Conservation (phyloP, 2,888 invertebrate genomes). For the Apantesis nais region DNA sequence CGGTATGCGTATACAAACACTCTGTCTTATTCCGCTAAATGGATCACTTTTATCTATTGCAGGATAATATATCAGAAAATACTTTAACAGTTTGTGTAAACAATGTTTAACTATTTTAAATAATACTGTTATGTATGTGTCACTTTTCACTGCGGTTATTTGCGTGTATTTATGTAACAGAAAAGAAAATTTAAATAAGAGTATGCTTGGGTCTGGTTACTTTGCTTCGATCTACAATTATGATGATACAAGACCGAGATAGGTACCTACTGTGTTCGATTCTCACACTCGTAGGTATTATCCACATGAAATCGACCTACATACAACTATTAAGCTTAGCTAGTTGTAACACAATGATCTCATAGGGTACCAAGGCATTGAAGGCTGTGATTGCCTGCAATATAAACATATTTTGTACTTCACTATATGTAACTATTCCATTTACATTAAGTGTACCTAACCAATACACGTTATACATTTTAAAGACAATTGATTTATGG, state of each 20-base stretch:
- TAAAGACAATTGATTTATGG: constrained; percentile 19
- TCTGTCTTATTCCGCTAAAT: neutral
- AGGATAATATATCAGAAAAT: constrained; percentile 1
- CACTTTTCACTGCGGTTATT: neutral
- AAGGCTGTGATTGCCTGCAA: constrained; percentile 52
- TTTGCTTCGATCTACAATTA: neutral
- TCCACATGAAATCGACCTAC: constrained; percentile 22
- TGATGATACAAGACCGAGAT: neutral
- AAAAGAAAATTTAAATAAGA: constrained; percentile 29
- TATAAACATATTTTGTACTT: constrained; percentile 54
- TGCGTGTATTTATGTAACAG: constrained; percentile 23
- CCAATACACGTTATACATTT: constrained; percentile 37
- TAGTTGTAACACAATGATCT: constrained; percentile 54
- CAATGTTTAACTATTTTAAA: neutral
- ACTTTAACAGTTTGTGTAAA: neutral
- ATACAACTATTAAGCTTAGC: constrained; percentile 27
- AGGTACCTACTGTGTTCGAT: constrained; percentile 7
- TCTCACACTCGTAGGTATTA: neutral
- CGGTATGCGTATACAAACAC: neutral
- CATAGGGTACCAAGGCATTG: constrained; percentile 50
- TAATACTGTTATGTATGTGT: neutral
- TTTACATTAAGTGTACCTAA: constrained; percentile 37
- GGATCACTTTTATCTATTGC: neutral
- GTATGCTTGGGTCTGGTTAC: no score
- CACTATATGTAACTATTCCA: constrained; percentile 28